phyloP scores from a whole-genome alignment of 92 coral and sea anemone species.

The Pocillopora grandis region DNA sequence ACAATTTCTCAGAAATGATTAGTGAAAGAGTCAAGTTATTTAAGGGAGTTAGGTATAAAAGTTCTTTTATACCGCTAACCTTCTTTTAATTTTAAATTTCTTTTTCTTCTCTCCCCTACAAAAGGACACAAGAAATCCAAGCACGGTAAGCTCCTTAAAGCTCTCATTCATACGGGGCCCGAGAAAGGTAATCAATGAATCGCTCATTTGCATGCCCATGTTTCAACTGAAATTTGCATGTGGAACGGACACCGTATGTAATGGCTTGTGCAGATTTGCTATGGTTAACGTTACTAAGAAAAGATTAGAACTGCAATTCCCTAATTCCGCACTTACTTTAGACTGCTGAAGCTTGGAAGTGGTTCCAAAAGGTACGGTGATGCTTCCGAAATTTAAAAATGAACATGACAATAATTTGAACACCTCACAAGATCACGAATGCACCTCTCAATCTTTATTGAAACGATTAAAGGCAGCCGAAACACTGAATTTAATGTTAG shows the following conservation, averaged over 20 bases:
- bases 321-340: too few relatives aligned
- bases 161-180: conserved; percentile 28
- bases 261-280: conserved; percentile 2
- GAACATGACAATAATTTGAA: neutral
- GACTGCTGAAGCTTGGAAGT: too few relatives aligned
- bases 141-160: conserved; percentile 46
- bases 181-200: conserved; percentile 22
- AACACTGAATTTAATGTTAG: too few relatives aligned
- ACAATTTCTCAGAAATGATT: too few relatives aligned
- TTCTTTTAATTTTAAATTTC: neutral
- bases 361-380: too few relatives aligned
- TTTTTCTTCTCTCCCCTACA: conserved; percentile 5
- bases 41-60: too few relatives aligned
- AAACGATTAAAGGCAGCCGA: too few relatives aligned
- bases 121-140: conserved; percentile 56
- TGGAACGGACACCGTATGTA: neutral
- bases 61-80: too few relatives aligned
- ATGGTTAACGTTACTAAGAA: too few relatives aligned
- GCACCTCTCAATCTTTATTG: neutral
- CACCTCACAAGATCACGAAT: neutral
- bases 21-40: too few relatives aligned
- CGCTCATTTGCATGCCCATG: neutral
- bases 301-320: too few relatives aligned
- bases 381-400: too few relatives aligned
- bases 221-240: conserved; percentile 18